phyloP scores from a whole-genome alignment of 2,797 vertebrate genomes.

The Todus mexicanus region DNA sequence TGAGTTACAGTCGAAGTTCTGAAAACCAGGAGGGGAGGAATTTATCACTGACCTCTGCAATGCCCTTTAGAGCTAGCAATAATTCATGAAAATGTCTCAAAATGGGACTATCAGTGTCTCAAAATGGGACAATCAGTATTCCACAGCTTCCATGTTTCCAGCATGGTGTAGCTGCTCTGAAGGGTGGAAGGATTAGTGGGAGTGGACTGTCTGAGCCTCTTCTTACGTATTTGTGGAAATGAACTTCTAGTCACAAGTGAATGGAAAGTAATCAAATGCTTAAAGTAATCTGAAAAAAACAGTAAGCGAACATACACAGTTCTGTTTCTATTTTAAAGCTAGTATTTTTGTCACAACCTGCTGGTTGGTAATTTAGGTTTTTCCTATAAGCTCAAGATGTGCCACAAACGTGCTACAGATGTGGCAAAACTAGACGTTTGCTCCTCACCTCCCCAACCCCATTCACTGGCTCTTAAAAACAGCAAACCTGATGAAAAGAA shows the following conservation, averaged over 20 bases:
- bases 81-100: not conserved
- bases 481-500: not conserved
- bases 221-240: not conserved
- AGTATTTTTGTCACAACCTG: not conserved
- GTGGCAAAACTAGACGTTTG: not conserved
- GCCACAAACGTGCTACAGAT: not conserved
- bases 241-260: not conserved
- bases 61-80: not conserved
- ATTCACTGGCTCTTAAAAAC: not conserved
- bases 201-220: not conserved
- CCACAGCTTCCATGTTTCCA: not conserved
- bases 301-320: not conserved
- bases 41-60: not conserved
- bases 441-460: not conserved
- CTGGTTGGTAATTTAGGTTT: not conserved
- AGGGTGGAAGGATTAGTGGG: not conserved
- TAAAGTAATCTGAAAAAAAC: not conserved
- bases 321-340: not conserved
- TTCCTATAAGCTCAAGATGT: not conserved
- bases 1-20: not conserved
- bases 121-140: not conserved
- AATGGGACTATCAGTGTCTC: not conserved
- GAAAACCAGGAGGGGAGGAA: not conserved
- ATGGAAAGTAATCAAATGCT: not conserved
- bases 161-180: not conserved